These are phyloP conservation scores for Guaruba guarouba DNA, from an alignment of 2,113 vertebrate species.

Conservation along the genomic window DNA sequence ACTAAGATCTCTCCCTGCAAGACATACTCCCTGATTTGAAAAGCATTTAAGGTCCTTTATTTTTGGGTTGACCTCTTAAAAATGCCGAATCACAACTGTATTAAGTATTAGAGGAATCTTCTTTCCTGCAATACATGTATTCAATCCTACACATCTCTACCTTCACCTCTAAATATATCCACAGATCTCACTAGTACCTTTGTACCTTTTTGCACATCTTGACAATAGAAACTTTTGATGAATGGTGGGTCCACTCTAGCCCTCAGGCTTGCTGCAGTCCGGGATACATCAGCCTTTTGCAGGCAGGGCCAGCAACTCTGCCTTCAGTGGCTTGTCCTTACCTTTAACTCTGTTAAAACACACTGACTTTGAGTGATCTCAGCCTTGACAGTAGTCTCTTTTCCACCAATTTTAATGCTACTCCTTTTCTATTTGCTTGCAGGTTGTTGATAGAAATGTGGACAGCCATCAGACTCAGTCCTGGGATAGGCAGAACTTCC, in stretches of 20 bases:
- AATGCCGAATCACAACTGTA: not conserved
- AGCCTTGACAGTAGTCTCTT: not conserved
- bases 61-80: not conserved
- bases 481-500: not conserved
- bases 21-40: not conserved
- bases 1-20: not conserved
- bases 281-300: not conserved
- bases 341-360: not conserved
- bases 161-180: not conserved
- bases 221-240: not conserved
- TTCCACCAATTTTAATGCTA: not conserved
- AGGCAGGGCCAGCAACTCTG: not conserved
- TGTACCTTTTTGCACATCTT: not conserved
- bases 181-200: not conserved
- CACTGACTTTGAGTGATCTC: not conserved
- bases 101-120: not conserved
- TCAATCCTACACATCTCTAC: not conserved
- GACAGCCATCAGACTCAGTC: not conserved
- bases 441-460: not conserved
- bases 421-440: not conserved
- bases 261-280: not conserved
- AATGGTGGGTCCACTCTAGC: not conserved
- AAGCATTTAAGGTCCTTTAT: not conserved
- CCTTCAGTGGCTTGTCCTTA: not conserved
- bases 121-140: fast-evolving